Evolutionary conservation across 2,113 vertebrate species (phyloP).

Genomic region (rat (Rattus norvegicus)): DNA sequence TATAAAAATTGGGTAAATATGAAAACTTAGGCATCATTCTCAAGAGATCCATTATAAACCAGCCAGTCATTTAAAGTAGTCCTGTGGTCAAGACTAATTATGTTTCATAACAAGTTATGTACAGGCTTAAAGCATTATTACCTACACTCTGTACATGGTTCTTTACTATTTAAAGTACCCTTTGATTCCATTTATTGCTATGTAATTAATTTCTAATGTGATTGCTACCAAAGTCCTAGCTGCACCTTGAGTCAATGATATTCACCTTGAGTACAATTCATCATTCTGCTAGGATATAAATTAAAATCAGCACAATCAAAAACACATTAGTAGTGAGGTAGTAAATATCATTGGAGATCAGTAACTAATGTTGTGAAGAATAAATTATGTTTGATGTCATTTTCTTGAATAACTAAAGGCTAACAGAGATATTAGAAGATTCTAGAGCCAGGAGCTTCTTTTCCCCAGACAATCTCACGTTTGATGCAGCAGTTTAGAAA

Average conservation of each 20-base stretch:
- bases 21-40: neutral
- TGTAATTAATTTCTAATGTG: neutral
- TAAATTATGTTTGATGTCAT: neutral
- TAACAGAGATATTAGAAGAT: neutral
- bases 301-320: neutral
- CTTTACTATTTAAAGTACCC: neutral
- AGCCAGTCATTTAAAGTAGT: neutral
- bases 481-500: neutral
- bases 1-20: neutral
- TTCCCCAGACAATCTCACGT: neutral
- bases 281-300: neutral
- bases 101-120: neutral
- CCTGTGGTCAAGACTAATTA: neutral
- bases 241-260: neutral
- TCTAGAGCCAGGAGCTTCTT: neutral
- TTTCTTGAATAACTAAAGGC: neutral
- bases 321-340: neutral
- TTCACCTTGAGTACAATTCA: neutral
- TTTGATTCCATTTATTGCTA: neutral
- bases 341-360: neutral
- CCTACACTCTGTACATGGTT: neutral
- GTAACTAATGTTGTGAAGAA: neutral
- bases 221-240: neutral
- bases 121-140: neutral
- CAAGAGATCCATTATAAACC: neutral